Evolutionary conservation across 2,797 vertebrate species (phyloP), one percentile per base, ranked within the genome.

Genomic region (Amazona ochrocephala): DNA sequence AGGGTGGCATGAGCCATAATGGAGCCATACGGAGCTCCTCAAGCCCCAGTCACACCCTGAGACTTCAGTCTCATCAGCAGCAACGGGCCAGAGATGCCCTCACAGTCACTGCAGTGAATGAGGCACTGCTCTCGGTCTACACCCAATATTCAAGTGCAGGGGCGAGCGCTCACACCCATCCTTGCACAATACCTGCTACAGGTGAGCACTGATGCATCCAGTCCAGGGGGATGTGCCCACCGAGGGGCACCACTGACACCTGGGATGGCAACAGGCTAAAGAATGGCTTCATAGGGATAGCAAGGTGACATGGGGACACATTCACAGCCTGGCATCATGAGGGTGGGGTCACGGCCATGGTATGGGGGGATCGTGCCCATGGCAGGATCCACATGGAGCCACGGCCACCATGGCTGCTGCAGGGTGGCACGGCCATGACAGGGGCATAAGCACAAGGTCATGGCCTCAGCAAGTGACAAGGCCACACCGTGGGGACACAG

Each of bases 11-110:
- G 11, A 29, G 83, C 51, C 1, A 2, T 2, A 60, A 42, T 17
- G 61, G 45, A 47, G 44, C 16, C 13, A 26, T 3, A 1, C 50
- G 65, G 29, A 51, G 60, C 45, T 32, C 41, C 50, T 7, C 1
- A 1, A 32, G 37, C 7, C 22, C 30, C 61, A 13, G 5, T 1
- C 3, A 0, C 15, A 7, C 42, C 24, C 1, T 17, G 0, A 27
- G 41, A 21, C 5, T 6, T n/a, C 14, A 4, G 51, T 3, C 20
- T 62, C 3, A 7, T 3, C 5, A 4, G 26, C 22, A n/a, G 84
- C 54, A 5, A 17, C 0, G 5, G 89, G 65, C 22, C 50, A 3
- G 77, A 65, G 22, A 15, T 4, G 51, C 2, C 42, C 61, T 3
- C 15, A 34, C 54, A 58, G 54, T n/a, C 54, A 56, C 54, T 2